phyloP scores from a whole-genome alignment of 2,888 invertebrate species.

The Lithophane leautieri region DNA sequence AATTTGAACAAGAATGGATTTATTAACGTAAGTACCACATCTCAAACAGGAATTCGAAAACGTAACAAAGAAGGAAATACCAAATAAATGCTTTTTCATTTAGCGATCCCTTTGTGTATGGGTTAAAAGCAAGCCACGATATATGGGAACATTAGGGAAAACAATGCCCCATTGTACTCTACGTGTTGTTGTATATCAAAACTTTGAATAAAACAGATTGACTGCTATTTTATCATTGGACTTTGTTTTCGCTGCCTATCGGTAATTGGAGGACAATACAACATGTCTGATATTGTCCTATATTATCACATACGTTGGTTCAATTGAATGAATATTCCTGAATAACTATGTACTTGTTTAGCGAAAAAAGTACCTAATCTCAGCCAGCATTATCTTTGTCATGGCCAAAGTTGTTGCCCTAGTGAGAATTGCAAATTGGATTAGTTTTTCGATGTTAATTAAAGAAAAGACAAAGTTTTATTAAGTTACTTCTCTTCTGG shows the following conservation, averaged over 20 bases:
- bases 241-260: conserved; percentile 59
- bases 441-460: conserved; percentile 71
- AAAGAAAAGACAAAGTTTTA: conserved; percentile 68
- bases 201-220: conserved; percentile 76
- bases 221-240: conserved; percentile 69
- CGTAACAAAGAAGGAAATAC: conserved; percentile 76
- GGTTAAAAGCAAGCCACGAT: conserved; percentile 81
- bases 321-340: conserved; percentile 18
- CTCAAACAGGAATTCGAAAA: conserved; percentile 71
- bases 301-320: conserved; percentile 26
- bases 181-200: conserved; percentile 73
- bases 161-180: conserved; percentile 80
- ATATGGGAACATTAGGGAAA: conserved; percentile 84
- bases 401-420: conserved; percentile 50
- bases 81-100: conserved; percentile 84
- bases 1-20: conserved; percentile 54
- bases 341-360: conserved; percentile 23
- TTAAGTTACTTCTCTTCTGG: conserved; percentile 58
- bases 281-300: conserved; percentile 35
- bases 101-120: conserved; percentile 78
- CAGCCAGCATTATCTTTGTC: conserved; percentile 43
- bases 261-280: conserved; percentile 39
- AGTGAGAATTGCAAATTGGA: conserved; percentile 65
- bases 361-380: conserved; percentile 39
- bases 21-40: conserved; percentile 62